Evolutionary conservation across 2,797 vertebrate species (phyloP).

Genomic region (Sternotherus odoratus): DNA sequence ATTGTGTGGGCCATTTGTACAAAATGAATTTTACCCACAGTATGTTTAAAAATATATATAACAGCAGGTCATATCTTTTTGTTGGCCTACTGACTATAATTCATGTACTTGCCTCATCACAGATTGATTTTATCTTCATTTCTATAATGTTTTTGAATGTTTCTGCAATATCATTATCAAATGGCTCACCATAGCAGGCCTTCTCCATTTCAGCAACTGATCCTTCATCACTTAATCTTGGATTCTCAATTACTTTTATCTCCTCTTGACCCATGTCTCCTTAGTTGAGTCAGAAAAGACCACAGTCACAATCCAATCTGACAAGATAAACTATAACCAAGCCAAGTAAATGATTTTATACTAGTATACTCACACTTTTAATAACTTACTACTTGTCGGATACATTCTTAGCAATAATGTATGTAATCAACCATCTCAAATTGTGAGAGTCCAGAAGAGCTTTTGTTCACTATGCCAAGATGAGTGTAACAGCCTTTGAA

Average conservation of each 20-base stretch:
- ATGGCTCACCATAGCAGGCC: slow-evolving; percentile 22
- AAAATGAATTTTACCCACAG: too few relatives aligned
- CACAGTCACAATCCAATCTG: slow-evolving; percentile 59
- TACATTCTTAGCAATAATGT: slow-evolving; percentile 58
- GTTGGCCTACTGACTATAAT: neutral
- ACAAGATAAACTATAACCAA: slow-evolving; percentile 71
- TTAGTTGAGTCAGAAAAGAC: slow-evolving; percentile 69
- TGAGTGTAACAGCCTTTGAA: slow-evolving; percentile 71
- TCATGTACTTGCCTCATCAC: neutral
- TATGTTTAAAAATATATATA: neutral
- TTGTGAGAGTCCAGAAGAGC: slow-evolving; percentile 53
- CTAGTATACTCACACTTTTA: slow-evolving; percentile 57
- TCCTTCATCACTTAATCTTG: slow-evolving; percentile 53
- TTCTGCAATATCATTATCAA: neutral
- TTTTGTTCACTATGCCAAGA: slow-evolving; percentile 63
- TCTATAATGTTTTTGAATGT: neutral
- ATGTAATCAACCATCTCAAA: slow-evolving; percentile 70
- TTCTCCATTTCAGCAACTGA: slow-evolving; percentile 44
- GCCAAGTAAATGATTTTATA: slow-evolving; percentile 64
- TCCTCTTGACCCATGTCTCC: slow-evolving; percentile 69
- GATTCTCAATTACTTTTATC: slow-evolving; percentile 54
- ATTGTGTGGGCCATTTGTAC: neutral
- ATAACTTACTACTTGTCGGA: slow-evolving; percentile 66
- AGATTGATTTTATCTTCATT: neutral
- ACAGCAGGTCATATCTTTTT: neutral